Conservation (phyloP, 2,113 vertebrate species). For the Solenodon paradoxus region DNA sequence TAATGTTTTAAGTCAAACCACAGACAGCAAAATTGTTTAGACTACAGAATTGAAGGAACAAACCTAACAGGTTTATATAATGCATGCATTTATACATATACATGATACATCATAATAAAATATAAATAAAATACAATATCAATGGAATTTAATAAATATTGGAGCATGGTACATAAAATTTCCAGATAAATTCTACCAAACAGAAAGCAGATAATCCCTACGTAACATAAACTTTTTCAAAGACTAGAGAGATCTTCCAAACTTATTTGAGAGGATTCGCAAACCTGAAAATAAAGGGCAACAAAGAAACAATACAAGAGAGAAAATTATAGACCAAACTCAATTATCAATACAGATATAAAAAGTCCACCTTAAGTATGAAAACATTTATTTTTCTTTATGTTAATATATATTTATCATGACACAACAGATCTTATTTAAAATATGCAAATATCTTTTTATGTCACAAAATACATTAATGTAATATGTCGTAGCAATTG, state of each 20-base stretch:
- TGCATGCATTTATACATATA: not conserved
- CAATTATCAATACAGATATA: not conserved
- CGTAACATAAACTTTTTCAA: not conserved
- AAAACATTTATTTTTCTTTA: too few relatives aligned
- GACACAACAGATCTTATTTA: not conserved
- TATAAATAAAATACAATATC: not conserved
- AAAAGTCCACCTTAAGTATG: not conserved
- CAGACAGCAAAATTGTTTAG: not conserved
- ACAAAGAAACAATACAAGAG: not conserved
- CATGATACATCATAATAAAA: not conserved
- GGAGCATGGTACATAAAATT: not conserved
- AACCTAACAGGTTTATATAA: not conserved
- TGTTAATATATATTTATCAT: not conserved
- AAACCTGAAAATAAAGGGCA: not conserved
- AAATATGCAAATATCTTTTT: not conserved
- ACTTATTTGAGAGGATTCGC: not conserved
- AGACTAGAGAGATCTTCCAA: not conserved
- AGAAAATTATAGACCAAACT: not conserved
- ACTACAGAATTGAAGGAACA: not conserved
- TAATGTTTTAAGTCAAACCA: not conserved
- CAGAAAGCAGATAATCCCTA: not conserved
- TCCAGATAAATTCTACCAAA: not conserved
- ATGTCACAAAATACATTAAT: not conserved
- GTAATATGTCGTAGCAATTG: not conserved
- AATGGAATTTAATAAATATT: not conserved